These are phyloP conservation scores for Capitella teleta DNA, from an alignment of 1,140 invertebrate genomes.

Conservation along the genomic window DNA sequence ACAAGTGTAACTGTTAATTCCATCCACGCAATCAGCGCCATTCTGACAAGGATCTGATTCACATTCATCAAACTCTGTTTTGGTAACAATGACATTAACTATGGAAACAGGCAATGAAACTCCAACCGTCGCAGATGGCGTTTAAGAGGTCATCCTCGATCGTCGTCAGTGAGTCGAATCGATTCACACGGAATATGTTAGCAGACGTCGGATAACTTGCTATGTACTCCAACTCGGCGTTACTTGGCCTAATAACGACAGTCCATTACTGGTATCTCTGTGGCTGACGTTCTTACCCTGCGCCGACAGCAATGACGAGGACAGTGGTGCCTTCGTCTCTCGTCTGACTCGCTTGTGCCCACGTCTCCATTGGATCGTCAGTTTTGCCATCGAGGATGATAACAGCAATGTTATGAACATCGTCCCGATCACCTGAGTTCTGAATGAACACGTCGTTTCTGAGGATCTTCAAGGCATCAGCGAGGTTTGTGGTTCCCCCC, in stretches of 20 bases:
- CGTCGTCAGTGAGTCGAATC: neutral
- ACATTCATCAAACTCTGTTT: slow-evolving; percentile 2
- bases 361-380: neutral
- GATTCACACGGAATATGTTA: slow-evolving; percentile 3
- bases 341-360: neutral
- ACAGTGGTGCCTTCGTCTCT: neutral
- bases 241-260: no score
- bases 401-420: slow-evolving; percentile 25
- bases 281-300: no score
- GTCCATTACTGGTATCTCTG: no score
- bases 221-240: no score
- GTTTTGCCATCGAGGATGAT: slow-evolving; percentile 22
- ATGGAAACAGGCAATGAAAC: neutral
- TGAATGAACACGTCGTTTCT: slow-evolving; percentile 4
- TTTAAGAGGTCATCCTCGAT: neutral
- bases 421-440: slow-evolving; percentile 19
- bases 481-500: slow-evolving; percentile 1
- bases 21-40: slow-evolving; percentile 5
- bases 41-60: slow-evolving; percentile 6
- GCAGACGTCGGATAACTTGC: no score
- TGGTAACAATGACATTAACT: neutral
- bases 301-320: neutral
- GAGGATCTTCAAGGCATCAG: neutral
- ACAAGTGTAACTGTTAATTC: slow-evolving; percentile 4
- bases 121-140: slow-evolving; percentile 3